A percentile compares a stretch with the other conserved stretches of the same genome.
Evolutionary conservation across 2,888 invertebrate species (phyloP).

Genomic region (Bombylius major): DNA sequence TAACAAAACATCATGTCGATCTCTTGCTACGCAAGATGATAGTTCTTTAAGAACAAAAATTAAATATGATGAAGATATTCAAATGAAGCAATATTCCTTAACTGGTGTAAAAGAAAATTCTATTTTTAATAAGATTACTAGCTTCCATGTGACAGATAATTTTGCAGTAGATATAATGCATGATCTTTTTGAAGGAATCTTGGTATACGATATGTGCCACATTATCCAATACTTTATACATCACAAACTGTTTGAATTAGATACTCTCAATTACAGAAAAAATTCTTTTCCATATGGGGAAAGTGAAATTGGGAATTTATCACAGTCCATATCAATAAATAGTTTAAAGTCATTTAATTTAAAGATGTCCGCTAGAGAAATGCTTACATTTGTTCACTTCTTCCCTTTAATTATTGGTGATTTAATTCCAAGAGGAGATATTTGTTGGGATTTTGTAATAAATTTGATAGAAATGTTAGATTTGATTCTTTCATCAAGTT

Average conservation of each 20-base stretch:
- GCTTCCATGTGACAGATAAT: background rate
- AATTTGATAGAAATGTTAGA: background rate
- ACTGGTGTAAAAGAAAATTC: background rate
- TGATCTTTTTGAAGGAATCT: constrained; percentile 1
- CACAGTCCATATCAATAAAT: background rate
- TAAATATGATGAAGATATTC: background rate
- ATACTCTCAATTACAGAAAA: background rate
- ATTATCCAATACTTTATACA: background rate
- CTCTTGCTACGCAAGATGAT: background rate
- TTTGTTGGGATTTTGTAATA: background rate
- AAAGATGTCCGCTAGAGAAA: background rate
- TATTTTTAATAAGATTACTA: background rate
- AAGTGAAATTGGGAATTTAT: background rate
- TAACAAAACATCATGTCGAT: background rate
- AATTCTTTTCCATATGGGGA: background rate
- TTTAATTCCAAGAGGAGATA: background rate
- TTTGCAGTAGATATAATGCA: background rate
- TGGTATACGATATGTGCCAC: background rate
- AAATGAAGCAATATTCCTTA: background rate
- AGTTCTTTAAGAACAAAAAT: background rate
- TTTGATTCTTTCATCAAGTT: background rate
- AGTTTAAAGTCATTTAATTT: background rate
- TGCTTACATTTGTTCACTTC: background rate
- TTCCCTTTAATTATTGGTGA: background rate
- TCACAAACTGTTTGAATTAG: background rate